A percentile compares a stretch with the other conserved stretches of the same genome.
phyloP scores from a whole-genome alignment of 2,113 vertebrate genomes.

The Vidua chalybeata region DNA sequence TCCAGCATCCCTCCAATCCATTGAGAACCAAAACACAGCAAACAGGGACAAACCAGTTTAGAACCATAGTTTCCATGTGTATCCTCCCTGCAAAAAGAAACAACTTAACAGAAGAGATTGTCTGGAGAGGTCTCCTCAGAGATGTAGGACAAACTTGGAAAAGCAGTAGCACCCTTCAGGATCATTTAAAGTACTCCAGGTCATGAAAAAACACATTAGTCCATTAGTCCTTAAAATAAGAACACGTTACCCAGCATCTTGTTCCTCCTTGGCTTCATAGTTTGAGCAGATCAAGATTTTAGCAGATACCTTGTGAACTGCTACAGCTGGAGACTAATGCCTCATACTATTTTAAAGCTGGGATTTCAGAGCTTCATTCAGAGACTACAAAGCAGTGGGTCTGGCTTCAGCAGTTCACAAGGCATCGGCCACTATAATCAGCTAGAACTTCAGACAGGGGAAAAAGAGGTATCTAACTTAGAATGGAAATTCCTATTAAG shows the following conservation, averaged over 20 bases:
- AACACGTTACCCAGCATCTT: background rate
- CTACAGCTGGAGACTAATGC: background rate
- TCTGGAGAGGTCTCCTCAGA: background rate
- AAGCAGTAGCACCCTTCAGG: background rate
- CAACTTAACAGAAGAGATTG: background rate
- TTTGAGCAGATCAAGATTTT: background rate
- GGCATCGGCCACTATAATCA: background rate
- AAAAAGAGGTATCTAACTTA: background rate
- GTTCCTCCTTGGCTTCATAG: background rate
- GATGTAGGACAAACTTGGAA: background rate
- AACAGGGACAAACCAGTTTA: background rate
- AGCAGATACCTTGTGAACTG: background rate
- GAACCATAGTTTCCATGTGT: accelerated
- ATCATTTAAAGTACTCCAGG: background rate
- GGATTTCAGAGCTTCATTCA: background rate
- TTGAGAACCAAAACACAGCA: background rate
- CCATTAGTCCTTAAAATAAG: background rate
- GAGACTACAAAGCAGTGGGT: background rate
- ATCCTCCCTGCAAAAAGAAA: background rate
- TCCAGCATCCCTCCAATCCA: background rate
- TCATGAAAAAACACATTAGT: background rate
- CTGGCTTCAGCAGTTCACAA: background rate
- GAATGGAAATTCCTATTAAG: background rate
- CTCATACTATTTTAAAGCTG: background rate
- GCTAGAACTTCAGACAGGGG: background rate